Evolutionary conservation across 2,888 invertebrate species (phyloP).

Genomic region (Stegophylla sp.): DNA sequence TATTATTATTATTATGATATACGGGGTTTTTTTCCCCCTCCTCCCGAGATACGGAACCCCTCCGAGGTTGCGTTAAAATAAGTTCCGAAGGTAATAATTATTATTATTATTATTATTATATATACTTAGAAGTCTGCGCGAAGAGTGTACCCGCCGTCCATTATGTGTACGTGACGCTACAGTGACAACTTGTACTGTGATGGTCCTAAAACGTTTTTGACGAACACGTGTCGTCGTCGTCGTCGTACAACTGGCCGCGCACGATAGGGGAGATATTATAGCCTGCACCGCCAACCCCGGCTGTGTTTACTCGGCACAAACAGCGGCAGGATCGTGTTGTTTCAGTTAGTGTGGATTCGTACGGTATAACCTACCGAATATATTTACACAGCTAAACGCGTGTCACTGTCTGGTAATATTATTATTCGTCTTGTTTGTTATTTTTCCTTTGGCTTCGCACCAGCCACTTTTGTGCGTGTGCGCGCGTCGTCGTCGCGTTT

Average conservation of each 20-base stretch:
- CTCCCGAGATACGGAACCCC: conserved; percentile 16
- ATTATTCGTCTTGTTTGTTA: conserved; percentile 47
- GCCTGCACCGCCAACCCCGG: conserved; percentile 22
- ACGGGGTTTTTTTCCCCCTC: no score
- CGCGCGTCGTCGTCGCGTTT: background rate
- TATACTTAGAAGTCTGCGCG: background rate
- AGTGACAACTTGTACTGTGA: no score
- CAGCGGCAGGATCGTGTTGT: conserved; percentile 56
- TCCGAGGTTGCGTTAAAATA: conserved; percentile 11
- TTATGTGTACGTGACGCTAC: background rate
- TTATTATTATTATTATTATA: background rate
- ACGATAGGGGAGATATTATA: conserved; percentile 40
- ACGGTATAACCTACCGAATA: conserved; percentile 46
- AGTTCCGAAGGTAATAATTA: conserved; percentile 1
- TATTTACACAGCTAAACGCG: conserved; percentile 57
- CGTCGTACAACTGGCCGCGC: no score
- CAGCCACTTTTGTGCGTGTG: conserved; percentile 46
- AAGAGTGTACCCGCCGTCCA: no score
- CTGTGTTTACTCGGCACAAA: conserved; percentile 55
- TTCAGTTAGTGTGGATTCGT: conserved; percentile 49
- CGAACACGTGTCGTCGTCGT: conserved; percentile 46
- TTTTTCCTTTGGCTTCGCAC: conserved; percentile 51
- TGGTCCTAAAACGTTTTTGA: conserved; percentile 51
- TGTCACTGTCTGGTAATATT: conserved; percentile 31
- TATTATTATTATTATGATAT: no score